Base-by-base conservation (phyloP, 2,113 vertebrate genomes). In the Garra rufa region DNA sequence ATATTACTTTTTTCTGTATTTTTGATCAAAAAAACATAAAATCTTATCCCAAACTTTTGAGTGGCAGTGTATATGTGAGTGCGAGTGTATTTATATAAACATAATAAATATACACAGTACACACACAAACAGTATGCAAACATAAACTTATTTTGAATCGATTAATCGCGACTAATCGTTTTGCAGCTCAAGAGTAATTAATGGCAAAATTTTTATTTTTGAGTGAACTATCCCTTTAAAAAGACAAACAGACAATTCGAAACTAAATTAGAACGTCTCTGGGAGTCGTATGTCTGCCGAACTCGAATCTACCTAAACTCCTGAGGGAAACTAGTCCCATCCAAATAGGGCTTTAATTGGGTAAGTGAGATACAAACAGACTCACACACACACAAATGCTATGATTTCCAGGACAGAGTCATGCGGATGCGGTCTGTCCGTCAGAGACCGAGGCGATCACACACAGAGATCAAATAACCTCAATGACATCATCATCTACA, bases 401-500 rank as follows among this genome's bases (percentile, higher is more conserved):
- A 78, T 61, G 76, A 61, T 41, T 78, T 61, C n/a, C 52, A 43
- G 9, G 13, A 41, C 19, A 13, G 46, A 14, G 34, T 15, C 1
- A 61, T 61, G 34, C 0, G 34, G 13, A 78, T 63, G 55, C 15
- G 28, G 21, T 50, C 30, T 38, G 21, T 55, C 13, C 8, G 43
- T n/a, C 17, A 34, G 44, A 38, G 44, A n/a, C 30, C 17, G 63
- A 26, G 21, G 41, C 0, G 59, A 50, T 34, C 78, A 43, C 52
- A 79, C 70, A 46, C 9, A 4, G 70, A 77, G 52, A 69, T 70
- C 55, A 52, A 76, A 76, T 59, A 55, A 78, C 26, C 38, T 41
- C 24, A 75, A 46, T 61, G 21, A 83, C 77, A 82, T 77, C 52
- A 82, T 84, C 59, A 82, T 84, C 48, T 77, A 50, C 5, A 44